Evolutionary conservation across 2,888 invertebrate species (phyloP), one percentile per base, ranked within the genome.

Genomic region (Eugnorisma glareosa): DNA sequence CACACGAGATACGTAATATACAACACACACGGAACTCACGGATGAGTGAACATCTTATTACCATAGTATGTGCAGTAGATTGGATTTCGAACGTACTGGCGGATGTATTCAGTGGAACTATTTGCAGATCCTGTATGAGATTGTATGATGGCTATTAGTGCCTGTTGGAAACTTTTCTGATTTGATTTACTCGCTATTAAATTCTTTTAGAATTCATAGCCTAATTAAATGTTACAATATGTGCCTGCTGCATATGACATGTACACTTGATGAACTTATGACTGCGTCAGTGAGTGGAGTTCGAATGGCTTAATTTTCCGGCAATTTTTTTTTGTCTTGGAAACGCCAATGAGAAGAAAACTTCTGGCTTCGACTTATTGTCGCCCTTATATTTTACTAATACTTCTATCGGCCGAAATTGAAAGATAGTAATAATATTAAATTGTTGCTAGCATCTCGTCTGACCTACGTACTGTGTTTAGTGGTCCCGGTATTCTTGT

Each of bases 11-110:
- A 68, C 64, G 48, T 45, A 67, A n/a, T 18, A 40, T 40, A 40
- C 40, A 81, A 31, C 31, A 70, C 69, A 35, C 69, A 40, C 67
- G 59, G 69, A 71, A n/a, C 35, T 71, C 72, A 83, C 73, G 84
- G 77, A 66, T 75, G 84, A 86, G 71, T 88, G 86, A 72, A 45
- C 75, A 63, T 66, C 71, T 81, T 83, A 74, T 83, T 81, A 77
- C 80, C 73, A 67, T 70, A 15, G 48, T 68, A 51, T 54, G 51
- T 51, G 35, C 37, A 68, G 7, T 74, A 35, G 37, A 82, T 83
- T 72, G 48, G 59, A 84, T 82, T 72, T 64, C 51, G 57, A 63
- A 15, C 24, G 18, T 63, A 63, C 43, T 63, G 28, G 35, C 13
- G 61, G 37, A 59, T 84, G 61, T 71, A 51, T 51, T 75, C 35